phyloP scores from a whole-genome alignment of 2,113 vertebrate genomes.

The Chamaetylas fuelleborni region DNA sequence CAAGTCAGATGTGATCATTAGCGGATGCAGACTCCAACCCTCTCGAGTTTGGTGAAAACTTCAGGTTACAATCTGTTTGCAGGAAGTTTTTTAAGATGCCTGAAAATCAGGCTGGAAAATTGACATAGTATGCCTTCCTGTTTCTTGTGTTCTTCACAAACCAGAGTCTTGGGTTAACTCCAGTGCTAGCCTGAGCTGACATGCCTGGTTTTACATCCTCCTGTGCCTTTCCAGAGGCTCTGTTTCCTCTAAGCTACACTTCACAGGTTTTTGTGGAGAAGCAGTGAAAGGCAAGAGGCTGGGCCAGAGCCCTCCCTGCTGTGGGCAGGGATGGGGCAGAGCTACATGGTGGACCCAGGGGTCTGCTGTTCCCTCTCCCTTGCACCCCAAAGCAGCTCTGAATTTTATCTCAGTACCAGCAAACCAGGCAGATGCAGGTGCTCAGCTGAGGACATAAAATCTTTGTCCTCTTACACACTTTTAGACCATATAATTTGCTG shows the following conservation, averaged over 20 bases:
- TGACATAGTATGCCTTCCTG: background rate
- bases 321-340: too few species aligned
- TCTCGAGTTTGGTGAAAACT: background rate
- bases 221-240: background rate
- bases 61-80: background rate
- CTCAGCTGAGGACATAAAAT: background rate
- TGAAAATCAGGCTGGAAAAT: background rate
- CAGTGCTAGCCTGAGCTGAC: background rate
- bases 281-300: fast-evolving
- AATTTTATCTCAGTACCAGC: background rate
- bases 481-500: background rate
- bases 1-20: background rate
- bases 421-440: background rate
- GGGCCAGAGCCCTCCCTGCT: background rate
- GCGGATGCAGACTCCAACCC: background rate
- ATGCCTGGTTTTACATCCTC: background rate
- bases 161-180: background rate
- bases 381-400: background rate
- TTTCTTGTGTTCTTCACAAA: background rate
- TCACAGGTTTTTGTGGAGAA: background rate
- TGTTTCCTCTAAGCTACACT: background rate
- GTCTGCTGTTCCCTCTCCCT: background rate
- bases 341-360: fast-evolving
- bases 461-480: background rate
- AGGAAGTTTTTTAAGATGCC: background rate